Conservation (phyloP, 2,113 vertebrate species). For the Ciconia boyciana region DNA sequence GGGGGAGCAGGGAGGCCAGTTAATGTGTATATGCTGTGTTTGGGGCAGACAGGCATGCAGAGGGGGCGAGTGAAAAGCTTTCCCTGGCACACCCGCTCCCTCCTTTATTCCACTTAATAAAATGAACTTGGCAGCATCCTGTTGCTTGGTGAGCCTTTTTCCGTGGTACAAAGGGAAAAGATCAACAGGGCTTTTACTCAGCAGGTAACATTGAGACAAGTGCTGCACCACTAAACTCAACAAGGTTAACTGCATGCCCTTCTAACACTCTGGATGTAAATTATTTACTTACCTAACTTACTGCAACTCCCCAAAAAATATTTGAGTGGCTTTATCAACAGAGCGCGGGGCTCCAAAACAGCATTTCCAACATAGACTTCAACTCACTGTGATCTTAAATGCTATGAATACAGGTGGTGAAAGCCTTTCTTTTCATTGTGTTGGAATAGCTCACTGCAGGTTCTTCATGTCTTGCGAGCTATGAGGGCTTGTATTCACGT, state of each 20-base stretch:
- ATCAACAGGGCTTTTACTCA: background rate
- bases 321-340: background rate
- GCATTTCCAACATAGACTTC: background rate
- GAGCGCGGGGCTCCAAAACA: background rate
- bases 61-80: fast-evolving
- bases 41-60: too few species aligned
- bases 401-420: background rate
- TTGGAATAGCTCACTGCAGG: background rate
- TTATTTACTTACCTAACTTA: background rate
- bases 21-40: fast-evolving
- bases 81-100: background rate
- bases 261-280: background rate
- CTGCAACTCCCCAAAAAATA: background rate
- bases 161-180: background rate
- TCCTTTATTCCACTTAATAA: background rate
- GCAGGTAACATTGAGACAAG: background rate
- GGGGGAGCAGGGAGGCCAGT: background rate
- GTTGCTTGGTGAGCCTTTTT: background rate
- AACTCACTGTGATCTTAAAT: background rate
- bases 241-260: background rate
- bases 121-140: background rate
- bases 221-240: background rate
- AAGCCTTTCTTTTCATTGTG: background rate
- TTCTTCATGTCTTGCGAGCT: fast-evolving
- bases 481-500: background rate